Base-by-base conservation (phyloP, 2,797 vertebrate genomes). In the Gephyroberyx darwinii region DNA sequence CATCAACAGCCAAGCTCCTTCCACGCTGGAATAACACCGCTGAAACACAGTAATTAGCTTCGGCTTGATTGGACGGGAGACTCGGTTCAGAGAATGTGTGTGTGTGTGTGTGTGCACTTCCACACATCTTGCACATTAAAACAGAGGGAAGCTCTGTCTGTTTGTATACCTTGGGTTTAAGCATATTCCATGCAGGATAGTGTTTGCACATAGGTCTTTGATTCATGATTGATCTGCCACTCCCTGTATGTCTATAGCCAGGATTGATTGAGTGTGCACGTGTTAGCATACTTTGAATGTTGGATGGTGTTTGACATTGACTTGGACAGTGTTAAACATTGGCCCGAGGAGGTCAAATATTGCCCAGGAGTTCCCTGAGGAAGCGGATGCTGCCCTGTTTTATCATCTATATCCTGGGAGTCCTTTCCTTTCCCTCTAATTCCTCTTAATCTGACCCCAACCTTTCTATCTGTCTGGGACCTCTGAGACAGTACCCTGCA, bases 31-130 rank as follows among this genome's bases (percentile, higher is more conserved):
- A 88, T 83, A 91, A 89, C 85, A 85, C 81, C 67, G 71, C 60
- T 84, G 85, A 88, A 91, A 92, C 81, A 83, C 86, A 83, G 85
- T 92, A 91, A 91, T 92, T 92, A 92, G 84, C 85, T 80, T 65
- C 81, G 78, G 84, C 85, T 87, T 92, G 91, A 91, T 90, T 90
- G 89, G 87, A 89, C 62, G 55, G 68, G 71, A 84, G 83, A 75
- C 75, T 53, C 59, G 58, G 72, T 75, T 81, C 72, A 74, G 56
- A 62, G 59, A 71, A 65, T 59, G 26, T 52, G 50, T 52, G 50
- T 22, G 50, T 52, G 71, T 54, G 57, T 58, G 59, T 26, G 53
- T 45, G 41, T 50, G 50, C 62, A 47, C 33, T 50, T 78, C 48
- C 37, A 2, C 45, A 67, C 50, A 30, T 72, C 53, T 70, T 26